Evolutionary conservation across 2,113 vertebrate genomes (phyloP).

Genomic region (Gadus chalcogrammus): DNA sequence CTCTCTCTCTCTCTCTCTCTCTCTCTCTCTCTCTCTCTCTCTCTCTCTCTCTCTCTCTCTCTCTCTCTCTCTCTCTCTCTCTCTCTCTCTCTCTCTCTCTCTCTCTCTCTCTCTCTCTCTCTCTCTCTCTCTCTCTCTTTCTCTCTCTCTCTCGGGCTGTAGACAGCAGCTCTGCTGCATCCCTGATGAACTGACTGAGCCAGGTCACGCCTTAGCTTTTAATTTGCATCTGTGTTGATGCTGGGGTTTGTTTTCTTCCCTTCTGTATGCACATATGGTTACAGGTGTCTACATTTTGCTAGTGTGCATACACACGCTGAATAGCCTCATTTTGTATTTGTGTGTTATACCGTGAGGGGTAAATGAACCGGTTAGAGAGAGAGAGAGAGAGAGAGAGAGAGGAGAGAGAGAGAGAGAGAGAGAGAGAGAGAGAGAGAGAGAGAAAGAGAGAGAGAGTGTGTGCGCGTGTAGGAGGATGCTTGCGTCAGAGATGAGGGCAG

Average conservation of each 20-base stretch:
- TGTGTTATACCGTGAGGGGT: constrained; percentile 35
- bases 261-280: constrained; percentile 9
- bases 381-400: constrained; percentile 1
- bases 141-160: constrained; percentile 40
- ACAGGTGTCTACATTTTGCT: constrained; percentile 30
- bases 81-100: background rate
- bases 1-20: constrained; percentile 18
- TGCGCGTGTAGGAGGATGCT: constrained; percentile 33
- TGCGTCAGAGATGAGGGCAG: constrained; percentile 71
- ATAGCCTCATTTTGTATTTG: constrained; percentile 41
- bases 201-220: constrained; percentile 53
- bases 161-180: constrained; percentile 73
- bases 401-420: constrained; percentile 21
- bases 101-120: constrained; percentile 27
- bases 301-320: constrained; percentile 23
- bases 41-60: no score
- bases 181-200: constrained; percentile 74
- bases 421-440: constrained; percentile 9
- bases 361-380: constrained; percentile 42
- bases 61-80: no score
- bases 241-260: constrained; percentile 23
- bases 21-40: no score
- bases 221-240: constrained; percentile 4
- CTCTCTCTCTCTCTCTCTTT: constrained; percentile 33
- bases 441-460: constrained; percentile 17